Conservation (phyloP, 2,888 invertebrate genomes). For the Andrena minutula region DNA sequence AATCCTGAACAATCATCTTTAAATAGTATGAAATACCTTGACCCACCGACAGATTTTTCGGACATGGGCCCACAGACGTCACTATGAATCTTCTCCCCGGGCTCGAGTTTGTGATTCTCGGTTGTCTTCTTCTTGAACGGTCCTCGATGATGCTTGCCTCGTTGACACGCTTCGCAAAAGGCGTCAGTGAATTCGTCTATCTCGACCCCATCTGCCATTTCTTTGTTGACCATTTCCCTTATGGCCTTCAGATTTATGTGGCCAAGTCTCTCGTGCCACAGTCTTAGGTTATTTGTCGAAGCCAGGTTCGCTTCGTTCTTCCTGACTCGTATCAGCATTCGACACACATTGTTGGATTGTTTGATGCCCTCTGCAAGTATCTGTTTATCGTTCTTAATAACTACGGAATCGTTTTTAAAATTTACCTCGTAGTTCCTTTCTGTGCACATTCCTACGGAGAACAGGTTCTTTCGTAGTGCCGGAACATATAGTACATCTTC, state of each 20-base stretch:
- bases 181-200: not conserved
- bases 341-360: not conserved
- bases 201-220: not conserved
- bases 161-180: not conserved
- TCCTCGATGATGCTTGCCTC: not conserved
- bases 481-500: no score
- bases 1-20: not conserved
- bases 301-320: not conserved
- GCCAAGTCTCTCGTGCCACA: constrained; percentile 2
- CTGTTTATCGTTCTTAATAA: not conserved
- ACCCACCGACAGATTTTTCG: not conserved
- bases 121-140: not conserved
- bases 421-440: not conserved
- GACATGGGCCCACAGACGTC: not conserved
- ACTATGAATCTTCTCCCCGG: not conserved
- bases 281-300: not conserved
- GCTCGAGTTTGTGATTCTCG: not conserved
- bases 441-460: not conserved
- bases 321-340: not conserved
- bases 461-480: no score
- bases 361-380: constrained; percentile 2
- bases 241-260: constrained; percentile 4
- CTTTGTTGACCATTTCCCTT: not conserved
- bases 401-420: not conserved
- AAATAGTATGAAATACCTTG: not conserved